phyloP scores from a whole-genome alignment of 2,113 vertebrate species.

The Megaleporinus macrocephalus region DNA sequence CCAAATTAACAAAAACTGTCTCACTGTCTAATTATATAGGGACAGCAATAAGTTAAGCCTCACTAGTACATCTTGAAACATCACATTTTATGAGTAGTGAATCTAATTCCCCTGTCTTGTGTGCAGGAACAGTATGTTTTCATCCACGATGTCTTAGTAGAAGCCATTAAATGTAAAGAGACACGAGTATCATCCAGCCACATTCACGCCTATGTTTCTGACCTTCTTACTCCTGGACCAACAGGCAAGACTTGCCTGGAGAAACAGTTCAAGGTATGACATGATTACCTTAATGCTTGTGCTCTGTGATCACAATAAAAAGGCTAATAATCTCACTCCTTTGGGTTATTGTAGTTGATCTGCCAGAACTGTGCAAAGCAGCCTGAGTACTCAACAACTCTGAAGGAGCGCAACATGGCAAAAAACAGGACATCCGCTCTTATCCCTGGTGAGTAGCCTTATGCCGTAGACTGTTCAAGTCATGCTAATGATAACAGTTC shows the following conservation, averaged over 20 bases:
- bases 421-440: conserved; percentile 91
- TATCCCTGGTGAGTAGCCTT: conserved; percentile 86
- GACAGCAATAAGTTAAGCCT: too few relatives aligned
- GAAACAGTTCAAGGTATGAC: conserved; percentile 91
- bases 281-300: not conserved
- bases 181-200: conserved; percentile 87
- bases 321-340: conserved; percentile 5
- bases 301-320: not conserved
- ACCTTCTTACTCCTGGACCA: conserved; percentile 88
- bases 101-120: not conserved
- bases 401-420: conserved; percentile 89
- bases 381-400: conserved; percentile 89
- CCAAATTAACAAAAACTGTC: too few relatives aligned
- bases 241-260: conserved; percentile 90
- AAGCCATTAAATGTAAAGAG: conserved; percentile 91
- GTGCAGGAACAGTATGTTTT: conserved; percentile 95
- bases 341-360: conserved; percentile 78
- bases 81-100: too few relatives aligned
- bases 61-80: too few relatives aligned
- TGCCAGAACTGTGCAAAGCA: conserved; percentile 90
- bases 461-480: not conserved
- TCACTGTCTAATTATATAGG: too few relatives aligned
- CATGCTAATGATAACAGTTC: not conserved
- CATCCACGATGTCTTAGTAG: conserved; percentile 92
- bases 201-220: conserved; percentile 90